phyloP scores from a whole-genome alignment of 2,888 invertebrate genomes.

The Drosophila rellima region DNA sequence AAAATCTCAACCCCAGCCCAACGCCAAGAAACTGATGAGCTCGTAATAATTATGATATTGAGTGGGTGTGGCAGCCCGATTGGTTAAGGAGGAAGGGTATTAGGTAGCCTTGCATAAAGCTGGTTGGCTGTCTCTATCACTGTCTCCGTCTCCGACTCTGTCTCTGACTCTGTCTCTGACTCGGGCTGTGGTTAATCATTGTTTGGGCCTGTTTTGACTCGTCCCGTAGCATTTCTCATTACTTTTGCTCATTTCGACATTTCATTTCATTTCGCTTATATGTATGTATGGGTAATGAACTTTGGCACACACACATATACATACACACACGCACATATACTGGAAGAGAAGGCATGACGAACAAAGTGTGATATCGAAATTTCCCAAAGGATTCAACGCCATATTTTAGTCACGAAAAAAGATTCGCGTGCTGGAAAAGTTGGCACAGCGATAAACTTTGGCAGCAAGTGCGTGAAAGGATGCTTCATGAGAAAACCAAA shows the following conservation, averaged over 20 bases:
- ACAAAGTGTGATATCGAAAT: constrained; percentile 81
- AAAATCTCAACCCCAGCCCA: constrained; percentile 32
- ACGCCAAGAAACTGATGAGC: constrained; percentile 42
- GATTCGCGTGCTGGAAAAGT: constrained; percentile 67
- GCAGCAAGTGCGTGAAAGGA: constrained; percentile 41
- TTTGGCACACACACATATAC: constrained; percentile 53
- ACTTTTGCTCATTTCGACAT: constrained; percentile 79
- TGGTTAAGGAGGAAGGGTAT: neutral
- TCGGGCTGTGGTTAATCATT: constrained; percentile 69
- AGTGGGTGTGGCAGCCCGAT: constrained; percentile 29
- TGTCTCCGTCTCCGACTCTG: neutral
- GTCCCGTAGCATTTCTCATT: constrained; percentile 67
- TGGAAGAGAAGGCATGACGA: constrained; percentile 58
- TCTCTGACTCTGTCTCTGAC: constrained; percentile 14
- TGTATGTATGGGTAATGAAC: constrained; percentile 73
- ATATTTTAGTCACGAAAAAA: constrained; percentile 78
- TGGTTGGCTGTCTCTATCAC: constrained; percentile 8
- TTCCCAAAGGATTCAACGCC: constrained; percentile 81
- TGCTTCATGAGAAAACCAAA: constrained; percentile 9
- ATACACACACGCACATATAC: constrained; percentile 29
- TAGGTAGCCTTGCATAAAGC: constrained; percentile 4
- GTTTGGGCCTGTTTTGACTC: constrained; percentile 35
- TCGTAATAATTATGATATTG: constrained; percentile 73
- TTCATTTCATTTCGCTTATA: constrained; percentile 58
- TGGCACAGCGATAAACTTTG: constrained; percentile 42